These are phyloP conservation scores for Tetranychus truncatus DNA, from an alignment of 2,888 invertebrate genomes.

Conservation along the genomic window DNA sequence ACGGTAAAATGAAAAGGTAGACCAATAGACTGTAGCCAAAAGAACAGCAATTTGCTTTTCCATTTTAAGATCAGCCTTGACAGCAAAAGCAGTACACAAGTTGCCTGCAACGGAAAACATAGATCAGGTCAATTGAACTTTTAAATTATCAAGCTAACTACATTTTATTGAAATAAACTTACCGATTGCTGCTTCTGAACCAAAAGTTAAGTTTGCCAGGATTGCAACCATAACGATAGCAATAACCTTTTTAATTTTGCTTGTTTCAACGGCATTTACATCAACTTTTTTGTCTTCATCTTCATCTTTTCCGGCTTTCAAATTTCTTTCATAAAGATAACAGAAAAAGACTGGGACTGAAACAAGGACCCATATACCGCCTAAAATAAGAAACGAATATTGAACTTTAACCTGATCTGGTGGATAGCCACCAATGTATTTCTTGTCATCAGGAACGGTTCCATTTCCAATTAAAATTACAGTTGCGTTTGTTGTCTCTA, in stretches of 20 bases:
- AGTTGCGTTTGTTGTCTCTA: no score
- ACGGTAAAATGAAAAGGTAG: neutral
- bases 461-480: no score
- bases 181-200: neutral
- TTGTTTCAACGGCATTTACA: no score
- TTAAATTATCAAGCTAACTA: neutral
- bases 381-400: no score
- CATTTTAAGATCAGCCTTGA: conserved; percentile 5
- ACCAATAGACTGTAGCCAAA: neutral
- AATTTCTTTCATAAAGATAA: no score
- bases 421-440: no score
- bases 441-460: no score
- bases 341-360: no score
- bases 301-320: no score
- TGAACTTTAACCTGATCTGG: no score
- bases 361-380: no score
- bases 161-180: neutral
- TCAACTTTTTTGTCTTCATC: no score
- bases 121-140: neutral
- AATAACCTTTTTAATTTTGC: neutral
- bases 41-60: neutral
- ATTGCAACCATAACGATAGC: neutral
- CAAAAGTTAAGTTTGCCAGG: neutral
- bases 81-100: neutral
- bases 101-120: neutral